Base-by-base conservation (phyloP, 2,888 invertebrate genomes). In the Baccha elongata region DNA sequence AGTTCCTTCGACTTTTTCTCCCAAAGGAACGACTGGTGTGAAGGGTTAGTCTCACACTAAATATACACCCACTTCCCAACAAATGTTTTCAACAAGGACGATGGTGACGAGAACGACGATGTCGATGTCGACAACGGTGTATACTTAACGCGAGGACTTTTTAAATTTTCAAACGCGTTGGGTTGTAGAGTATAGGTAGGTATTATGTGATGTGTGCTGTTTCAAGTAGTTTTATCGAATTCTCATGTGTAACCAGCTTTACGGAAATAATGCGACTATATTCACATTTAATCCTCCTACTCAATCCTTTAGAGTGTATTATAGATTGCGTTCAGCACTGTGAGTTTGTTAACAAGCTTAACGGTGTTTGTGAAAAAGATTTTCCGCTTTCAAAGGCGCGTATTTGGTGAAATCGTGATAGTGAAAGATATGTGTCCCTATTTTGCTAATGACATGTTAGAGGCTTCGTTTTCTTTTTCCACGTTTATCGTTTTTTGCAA, bases 221-320 rank as follows among this genome's bases (percentile, higher is more conserved):
- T 58, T 58, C 26, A 58, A 58, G 65, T 71, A 80, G 60, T 81
- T 76, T 81, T 76, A 76, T 76, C 52, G 60, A 72, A 81, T 71
- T 71, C 69, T 23, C 65, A 76, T 76, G 81, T 76, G 81, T 76
- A 76, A 72, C 75, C 67, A 76, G 76, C 71, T 58, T 67, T 35
- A 58, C 65, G 80, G 68, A 80, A 71, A 75, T 71, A 65, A 71
- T 71, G 46, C 71, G 60, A 52, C 37, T 32, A 74, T 69, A 71
- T 72, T 29, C 53, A 53, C 50, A 40, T 32, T 37, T n/a, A 37
- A 26, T 46, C 48, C 53, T 62, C 35, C 29, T 32, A 23, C 29
- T 7, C 29, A 32, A 26, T 17, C 17, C 40, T 40, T 2, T 15
- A 32, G 29, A 4, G 8, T 32, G 8, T 7, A 35, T 2, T n/a